Conservation (phyloP, 2,888 invertebrate genomes). For the Pecten maximus region DNA sequence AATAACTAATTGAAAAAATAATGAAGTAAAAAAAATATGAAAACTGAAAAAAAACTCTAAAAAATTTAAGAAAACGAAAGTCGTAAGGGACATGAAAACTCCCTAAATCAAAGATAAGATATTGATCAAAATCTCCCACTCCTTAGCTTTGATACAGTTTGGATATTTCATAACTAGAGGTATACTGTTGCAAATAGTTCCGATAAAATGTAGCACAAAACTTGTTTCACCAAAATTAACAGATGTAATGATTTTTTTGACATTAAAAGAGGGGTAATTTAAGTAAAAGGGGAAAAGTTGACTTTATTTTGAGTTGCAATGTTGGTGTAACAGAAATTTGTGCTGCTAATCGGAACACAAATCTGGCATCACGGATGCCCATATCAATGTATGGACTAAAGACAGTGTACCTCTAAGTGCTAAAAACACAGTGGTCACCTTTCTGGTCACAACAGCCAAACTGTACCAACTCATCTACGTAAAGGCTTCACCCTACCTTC, state of each 20-base stretch:
- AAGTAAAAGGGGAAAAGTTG: too few species aligned
- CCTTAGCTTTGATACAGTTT: constrained; percentile 29
- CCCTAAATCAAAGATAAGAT: not conserved
- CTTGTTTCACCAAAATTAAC: not conserved
- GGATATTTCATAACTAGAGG: constrained; percentile 42
- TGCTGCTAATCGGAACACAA: constrained; percentile 2
- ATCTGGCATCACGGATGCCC: constrained; percentile 17
- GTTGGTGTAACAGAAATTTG: constrained; percentile 12
- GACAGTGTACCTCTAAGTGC: constrained; percentile 58
- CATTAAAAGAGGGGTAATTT: not conserved
- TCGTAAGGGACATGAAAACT: not conserved
- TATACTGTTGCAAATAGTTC: constrained; percentile 45
- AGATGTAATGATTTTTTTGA: not conserved
- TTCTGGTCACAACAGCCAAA: constrained; percentile 20
- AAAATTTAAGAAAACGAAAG: constrained; percentile 13
- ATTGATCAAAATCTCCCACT: not conserved
- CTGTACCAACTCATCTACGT: constrained; percentile 23
- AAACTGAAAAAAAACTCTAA: not conserved
- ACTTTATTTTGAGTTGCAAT: not conserved
- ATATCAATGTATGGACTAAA: not conserved
- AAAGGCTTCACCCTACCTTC: constrained; percentile 41
- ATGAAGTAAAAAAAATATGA: not conserved
- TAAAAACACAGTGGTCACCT: constrained; percentile 39
- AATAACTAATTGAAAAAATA: not conserved
- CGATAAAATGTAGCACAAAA: not conserved